These are phyloP conservation scores for Polylopha cassiicola DNA, from an alignment of 2,888 invertebrate genomes.

Conservation along the genomic window DNA sequence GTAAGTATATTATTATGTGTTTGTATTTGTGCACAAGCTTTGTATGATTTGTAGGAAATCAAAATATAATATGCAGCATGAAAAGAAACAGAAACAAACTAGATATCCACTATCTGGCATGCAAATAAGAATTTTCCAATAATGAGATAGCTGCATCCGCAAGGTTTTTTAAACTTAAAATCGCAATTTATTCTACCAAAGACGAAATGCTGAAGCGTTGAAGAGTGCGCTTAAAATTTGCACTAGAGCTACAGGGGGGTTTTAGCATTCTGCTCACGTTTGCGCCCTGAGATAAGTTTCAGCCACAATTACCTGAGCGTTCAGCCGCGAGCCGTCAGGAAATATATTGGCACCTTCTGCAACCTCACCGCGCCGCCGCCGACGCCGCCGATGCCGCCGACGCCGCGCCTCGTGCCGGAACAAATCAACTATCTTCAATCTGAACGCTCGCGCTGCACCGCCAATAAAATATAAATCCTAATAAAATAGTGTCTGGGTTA, in stretches of 20 bases:
- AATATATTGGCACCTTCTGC: slow-evolving; percentile 74
- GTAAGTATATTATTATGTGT: too few species aligned
- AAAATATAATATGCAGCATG: too few species aligned
- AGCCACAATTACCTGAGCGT: slow-evolving; percentile 74
- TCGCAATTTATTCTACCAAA: slow-evolving; percentile 4
- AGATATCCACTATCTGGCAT: too few species aligned
- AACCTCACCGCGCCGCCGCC: slow-evolving; percentile 43
- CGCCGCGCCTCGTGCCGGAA: slow-evolving; percentile 34
- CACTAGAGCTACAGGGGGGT: slow-evolving; percentile 50
- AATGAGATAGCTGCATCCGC: too few species aligned
- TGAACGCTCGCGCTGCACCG: slow-evolving; percentile 25
- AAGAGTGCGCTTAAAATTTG: slow-evolving; percentile 62
- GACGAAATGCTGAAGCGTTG: slow-evolving; percentile 33
- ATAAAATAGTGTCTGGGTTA: too few species aligned
- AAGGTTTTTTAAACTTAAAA: background rate
- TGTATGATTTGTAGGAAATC: too few species aligned
- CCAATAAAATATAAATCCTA: slow-evolving; percentile 4
- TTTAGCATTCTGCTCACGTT: slow-evolving; percentile 67
- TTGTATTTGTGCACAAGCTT: too few species aligned
- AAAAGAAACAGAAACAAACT: too few species aligned
- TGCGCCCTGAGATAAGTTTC: slow-evolving; percentile 71
- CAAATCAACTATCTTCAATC: slow-evolving; percentile 58
- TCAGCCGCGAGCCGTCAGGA: slow-evolving; percentile 71
- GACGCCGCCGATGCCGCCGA: slow-evolving; percentile 30
- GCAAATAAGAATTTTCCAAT: too few species aligned